Evolutionary conservation across 2,888 invertebrate genomes (phyloP).

Genomic region (Scaptomyza reducta): DNA sequence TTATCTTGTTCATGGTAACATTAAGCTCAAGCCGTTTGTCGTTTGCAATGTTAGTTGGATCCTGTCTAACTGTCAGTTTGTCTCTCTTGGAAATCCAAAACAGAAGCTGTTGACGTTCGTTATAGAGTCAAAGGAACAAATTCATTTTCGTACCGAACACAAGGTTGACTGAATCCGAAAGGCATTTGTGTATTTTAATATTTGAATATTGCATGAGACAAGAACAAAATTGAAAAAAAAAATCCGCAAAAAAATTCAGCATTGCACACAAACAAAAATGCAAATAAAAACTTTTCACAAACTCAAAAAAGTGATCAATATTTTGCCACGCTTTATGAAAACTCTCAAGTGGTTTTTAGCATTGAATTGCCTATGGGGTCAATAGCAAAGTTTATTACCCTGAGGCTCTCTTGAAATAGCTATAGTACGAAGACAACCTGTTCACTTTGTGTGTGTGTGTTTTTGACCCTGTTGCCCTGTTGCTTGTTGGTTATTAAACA

Average conservation of each 20-base stretch:
- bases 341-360: conserved; percentile 1
- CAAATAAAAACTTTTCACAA: not conserved
- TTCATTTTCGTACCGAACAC: not conserved
- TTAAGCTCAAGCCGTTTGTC: not conserved
- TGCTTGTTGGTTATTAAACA: conserved; percentile 11
- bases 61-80: conserved; percentile 2
- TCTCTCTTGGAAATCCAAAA: not conserved
- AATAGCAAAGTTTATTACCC: not conserved
- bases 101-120: not conserved
- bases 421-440: not conserved
- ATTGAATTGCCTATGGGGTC: not conserved
- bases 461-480: conserved; percentile 6
- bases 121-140: not conserved
- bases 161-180: not conserved
- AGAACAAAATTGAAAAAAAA: not conserved
- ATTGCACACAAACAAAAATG: not conserved
- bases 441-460: conserved; percentile 3
- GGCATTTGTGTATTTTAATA: not conserved
- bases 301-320: not conserved
- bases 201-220: not conserved
- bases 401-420: not conserved
- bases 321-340: not conserved
- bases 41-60: not conserved
- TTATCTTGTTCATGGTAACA: not conserved
- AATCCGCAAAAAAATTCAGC: not conserved